Conservation (phyloP, 2,888 invertebrate genomes). For the Drosophila planitibia region DNA sequence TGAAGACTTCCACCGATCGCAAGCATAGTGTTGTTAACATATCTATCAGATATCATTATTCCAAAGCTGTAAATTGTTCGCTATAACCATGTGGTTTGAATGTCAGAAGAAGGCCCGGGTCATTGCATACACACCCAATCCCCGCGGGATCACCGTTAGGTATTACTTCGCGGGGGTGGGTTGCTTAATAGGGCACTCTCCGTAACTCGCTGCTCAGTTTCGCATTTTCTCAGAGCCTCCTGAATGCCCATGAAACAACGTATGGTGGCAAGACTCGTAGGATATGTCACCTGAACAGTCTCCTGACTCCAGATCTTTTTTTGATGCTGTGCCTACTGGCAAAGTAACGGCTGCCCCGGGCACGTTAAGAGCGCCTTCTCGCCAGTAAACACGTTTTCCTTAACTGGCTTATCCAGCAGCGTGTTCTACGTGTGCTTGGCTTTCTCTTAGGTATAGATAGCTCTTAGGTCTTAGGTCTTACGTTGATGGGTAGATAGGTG, state of each 20-base stretch:
- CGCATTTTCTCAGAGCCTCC: no score
- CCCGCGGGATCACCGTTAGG: not conserved
- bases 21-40: not conserved
- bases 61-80: not conserved
- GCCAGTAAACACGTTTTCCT: not conserved
- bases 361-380: not conserved
- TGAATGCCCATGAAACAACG: no score
- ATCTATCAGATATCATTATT: not conserved
- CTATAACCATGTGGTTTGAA: not conserved
- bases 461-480: no score
- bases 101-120: no score
- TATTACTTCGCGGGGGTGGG: not conserved
- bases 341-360: not conserved
- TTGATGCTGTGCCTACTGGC: not conserved
- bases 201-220: not conserved
- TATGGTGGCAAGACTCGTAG: not conserved
- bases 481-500: no score
- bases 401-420: not conserved
- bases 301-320: not conserved
- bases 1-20: not conserved
- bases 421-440: not conserved
- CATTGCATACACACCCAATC: not conserved
- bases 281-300: not conserved
- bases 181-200: not conserved
- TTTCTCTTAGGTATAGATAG: not conserved